Conservation (phyloP, 1,140 invertebrate species). For the Chironomus striatipennis region DNA sequence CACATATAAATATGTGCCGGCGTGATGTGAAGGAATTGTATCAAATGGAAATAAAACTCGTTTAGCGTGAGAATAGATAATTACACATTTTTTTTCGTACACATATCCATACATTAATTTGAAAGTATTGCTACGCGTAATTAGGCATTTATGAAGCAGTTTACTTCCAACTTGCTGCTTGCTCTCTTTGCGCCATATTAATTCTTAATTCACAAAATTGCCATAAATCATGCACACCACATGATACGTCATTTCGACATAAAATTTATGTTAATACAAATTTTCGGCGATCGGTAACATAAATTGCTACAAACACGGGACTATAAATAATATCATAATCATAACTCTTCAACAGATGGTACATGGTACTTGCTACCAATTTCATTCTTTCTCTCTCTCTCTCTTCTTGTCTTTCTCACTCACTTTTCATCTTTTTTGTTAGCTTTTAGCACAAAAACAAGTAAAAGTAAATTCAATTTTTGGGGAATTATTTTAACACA, state of each 20-base stretch:
- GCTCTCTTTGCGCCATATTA: background rate
- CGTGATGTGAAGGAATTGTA: background rate
- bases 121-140: background rate
- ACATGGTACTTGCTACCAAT: conserved; percentile 11
- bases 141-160: conserved; percentile 13
- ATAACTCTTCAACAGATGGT: conserved; percentile 23
- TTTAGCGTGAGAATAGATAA: conserved; percentile 19
- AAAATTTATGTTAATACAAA: conserved; percentile 23
- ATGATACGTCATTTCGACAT: conserved; percentile 23
- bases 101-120: background rate
- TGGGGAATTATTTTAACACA: too few species aligned
- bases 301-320: conserved; percentile 16
- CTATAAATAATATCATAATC: conserved; percentile 23
- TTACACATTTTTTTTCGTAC: background rate
- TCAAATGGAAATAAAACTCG: background rate
- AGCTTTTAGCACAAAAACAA: background rate
- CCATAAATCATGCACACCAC: conserved; percentile 20
- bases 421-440: background rate
- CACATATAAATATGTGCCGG: background rate
- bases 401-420: background rate
- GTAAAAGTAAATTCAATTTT: too few species aligned
- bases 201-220: conserved; percentile 17
- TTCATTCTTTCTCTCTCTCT: background rate
- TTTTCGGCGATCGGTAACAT: conserved; percentile 21
- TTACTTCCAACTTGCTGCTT: background rate